phyloP scores from a whole-genome alignment of 2,797 vertebrate species.

The Clarias platycephalus region DNA sequence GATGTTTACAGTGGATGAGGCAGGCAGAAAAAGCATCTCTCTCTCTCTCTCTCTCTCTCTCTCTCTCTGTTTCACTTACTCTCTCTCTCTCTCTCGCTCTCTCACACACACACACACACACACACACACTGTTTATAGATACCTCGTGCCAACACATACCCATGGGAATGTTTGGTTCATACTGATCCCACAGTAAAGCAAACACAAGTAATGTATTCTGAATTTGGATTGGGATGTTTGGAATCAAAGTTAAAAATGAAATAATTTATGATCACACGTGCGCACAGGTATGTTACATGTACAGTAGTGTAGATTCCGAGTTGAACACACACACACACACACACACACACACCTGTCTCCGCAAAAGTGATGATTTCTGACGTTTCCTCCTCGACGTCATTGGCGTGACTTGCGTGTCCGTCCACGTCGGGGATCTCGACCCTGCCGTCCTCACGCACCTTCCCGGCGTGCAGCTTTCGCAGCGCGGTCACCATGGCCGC shows the following conservation, averaged over 20 bases:
- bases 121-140: constrained; percentile 40
- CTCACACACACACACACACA: constrained; percentile 20
- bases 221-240: not conserved
- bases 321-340: no score
- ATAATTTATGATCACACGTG: not conserved
- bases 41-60: constrained; percentile 6
- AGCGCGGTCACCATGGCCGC: constrained; percentile 95
- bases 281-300: not conserved
- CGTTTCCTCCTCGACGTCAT: constrained; percentile 86
- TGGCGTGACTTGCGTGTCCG: constrained; percentile 83
- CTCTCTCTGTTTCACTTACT: not conserved
- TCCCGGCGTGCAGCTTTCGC: constrained; percentile 92
- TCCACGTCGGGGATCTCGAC: constrained; percentile 94
- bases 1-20: constrained; percentile 34
- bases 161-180: constrained; percentile 46
- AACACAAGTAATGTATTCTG: not conserved
- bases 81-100: constrained; percentile 5
- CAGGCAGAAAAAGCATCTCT: not conserved
- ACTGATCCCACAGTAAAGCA: constrained; percentile 17
- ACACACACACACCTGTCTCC: constrained; percentile 85
- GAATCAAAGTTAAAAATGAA: not conserved
- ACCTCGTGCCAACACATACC: constrained; percentile 26
- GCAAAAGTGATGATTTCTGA: constrained; percentile 98
- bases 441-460: constrained; percentile 90
- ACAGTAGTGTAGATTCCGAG: not conserved